Percentiles rank a stretch among this genome's conserved stretches.
phyloP scores from a whole-genome alignment of 2,797 vertebrate species.

The Sternotherus odoratus region DNA sequence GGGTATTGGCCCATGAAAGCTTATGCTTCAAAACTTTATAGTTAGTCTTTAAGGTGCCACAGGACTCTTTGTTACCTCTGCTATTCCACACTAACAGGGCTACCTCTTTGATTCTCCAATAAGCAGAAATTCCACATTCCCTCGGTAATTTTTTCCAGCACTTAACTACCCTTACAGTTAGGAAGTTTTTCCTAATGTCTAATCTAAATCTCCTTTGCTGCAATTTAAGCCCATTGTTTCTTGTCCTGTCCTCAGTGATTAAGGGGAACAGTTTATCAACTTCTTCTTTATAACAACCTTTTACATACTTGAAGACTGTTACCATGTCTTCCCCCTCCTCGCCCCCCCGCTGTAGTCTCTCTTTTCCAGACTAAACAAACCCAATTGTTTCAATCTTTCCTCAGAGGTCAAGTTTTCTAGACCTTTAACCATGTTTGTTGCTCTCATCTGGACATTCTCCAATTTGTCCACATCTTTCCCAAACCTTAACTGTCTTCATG shows the following conservation, averaged over 20 bases:
- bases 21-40: too few species aligned
- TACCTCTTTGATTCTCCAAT: too few species aligned
- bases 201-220: background rate
- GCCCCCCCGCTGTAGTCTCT: too few species aligned
- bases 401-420: background rate
- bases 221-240: background rate
- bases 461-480: background rate
- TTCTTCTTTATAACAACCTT: background rate
- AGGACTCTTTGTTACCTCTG: too few species aligned
- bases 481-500: background rate
- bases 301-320: background rate
- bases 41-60: too few species aligned
- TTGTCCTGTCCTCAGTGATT: background rate
- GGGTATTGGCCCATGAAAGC: too few species aligned
- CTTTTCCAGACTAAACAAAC: background rate
- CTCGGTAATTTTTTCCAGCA: background rate
- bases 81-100: too few species aligned
- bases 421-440: background rate
- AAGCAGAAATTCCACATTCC: background rate
- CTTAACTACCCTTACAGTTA: background rate
- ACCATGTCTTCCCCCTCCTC: too few species aligned
- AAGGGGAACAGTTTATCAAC: background rate
- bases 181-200: background rate
- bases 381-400: background rate
- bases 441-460: background rate